Evolutionary conservation across 2,113 vertebrate genomes (phyloP).

Genomic region (Xiphophorus hellerii): DNA sequence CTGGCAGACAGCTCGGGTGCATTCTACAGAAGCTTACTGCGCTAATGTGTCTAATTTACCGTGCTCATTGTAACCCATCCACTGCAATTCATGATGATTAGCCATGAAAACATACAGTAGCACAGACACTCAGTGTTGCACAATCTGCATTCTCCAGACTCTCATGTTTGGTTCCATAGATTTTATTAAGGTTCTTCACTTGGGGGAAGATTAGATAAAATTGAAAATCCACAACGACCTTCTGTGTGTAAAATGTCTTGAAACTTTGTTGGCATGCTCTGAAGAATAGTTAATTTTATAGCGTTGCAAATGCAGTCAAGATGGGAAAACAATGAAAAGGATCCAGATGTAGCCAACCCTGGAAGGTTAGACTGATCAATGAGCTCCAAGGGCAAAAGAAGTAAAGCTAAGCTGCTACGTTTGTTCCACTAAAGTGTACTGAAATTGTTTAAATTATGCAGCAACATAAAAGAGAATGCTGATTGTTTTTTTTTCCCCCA

Average conservation of each 20-base stretch:
- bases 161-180: conserved; percentile 30
- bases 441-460: not conserved
- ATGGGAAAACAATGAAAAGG: conserved; percentile 12
- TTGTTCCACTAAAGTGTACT: conserved; percentile 3
- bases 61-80: conserved; percentile 49
- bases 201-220: conserved; percentile 43
- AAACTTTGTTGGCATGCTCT: conserved; percentile 18
- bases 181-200: conserved; percentile 30
- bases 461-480: not conserved
- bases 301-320: conserved; percentile 1
- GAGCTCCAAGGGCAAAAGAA: not conserved
- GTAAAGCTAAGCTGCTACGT: not conserved
- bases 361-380: conserved; percentile 2
- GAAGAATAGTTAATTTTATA: conserved; percentile 12
- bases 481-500: not conserved
- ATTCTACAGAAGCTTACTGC: conserved; percentile 52
- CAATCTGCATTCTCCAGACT: conserved; percentile 32
- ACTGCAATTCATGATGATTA: conserved; percentile 59
- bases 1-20: conserved; percentile 53
- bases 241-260: conserved; percentile 22
- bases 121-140: conserved; percentile 35
- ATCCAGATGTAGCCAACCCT: not conserved
- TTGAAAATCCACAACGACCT: conserved; percentile 46
- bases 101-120: conserved; percentile 53
- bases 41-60: conserved; percentile 61